Evolutionary conservation across 2,113 vertebrate genomes (phyloP).

Genomic region (Neolamprologus fasciatus): DNA sequence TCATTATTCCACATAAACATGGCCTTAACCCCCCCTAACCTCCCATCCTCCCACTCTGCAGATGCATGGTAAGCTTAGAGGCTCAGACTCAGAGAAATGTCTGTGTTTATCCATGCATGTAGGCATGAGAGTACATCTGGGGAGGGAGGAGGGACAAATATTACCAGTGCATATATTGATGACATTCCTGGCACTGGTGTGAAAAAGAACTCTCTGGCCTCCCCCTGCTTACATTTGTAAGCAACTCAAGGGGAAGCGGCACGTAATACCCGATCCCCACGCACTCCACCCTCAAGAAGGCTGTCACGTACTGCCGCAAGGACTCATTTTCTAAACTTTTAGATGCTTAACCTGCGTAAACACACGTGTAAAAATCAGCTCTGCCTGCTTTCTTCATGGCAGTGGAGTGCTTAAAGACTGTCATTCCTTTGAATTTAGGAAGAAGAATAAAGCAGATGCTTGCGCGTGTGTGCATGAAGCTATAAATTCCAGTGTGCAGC

Average conservation of each 20-base stretch:
- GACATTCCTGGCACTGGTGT: slow-evolving; percentile 56
- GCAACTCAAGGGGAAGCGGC: slow-evolving; percentile 27
- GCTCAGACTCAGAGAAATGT: neutral
- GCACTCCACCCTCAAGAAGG: neutral
- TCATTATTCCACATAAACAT: neutral
- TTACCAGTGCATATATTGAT: slow-evolving; percentile 49
- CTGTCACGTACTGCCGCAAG: neutral
- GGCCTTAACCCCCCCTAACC: neutral
- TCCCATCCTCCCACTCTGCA: neutral
- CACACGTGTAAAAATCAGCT: neutral
- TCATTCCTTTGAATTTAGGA: neutral
- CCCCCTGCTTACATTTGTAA: slow-evolving; percentile 41
- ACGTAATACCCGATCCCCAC: neutral
- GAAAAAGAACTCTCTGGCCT: slow-evolving; percentile 16
- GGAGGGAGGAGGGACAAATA: neutral
- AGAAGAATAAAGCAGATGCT: slow-evolving; percentile 18
- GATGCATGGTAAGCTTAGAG: neutral
- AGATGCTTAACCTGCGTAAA: neutral
- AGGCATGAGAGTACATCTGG: neutral
- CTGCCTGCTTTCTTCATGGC: neutral
- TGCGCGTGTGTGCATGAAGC: slow-evolving; percentile 6
- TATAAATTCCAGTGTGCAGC: slow-evolving; percentile 33
- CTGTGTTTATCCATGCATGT: neutral
- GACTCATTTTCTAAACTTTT: neutral
- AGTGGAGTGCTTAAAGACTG: neutral